phyloP scores from a whole-genome alignment of 1,140 invertebrate species.

The Triops cancriformis region DNA sequence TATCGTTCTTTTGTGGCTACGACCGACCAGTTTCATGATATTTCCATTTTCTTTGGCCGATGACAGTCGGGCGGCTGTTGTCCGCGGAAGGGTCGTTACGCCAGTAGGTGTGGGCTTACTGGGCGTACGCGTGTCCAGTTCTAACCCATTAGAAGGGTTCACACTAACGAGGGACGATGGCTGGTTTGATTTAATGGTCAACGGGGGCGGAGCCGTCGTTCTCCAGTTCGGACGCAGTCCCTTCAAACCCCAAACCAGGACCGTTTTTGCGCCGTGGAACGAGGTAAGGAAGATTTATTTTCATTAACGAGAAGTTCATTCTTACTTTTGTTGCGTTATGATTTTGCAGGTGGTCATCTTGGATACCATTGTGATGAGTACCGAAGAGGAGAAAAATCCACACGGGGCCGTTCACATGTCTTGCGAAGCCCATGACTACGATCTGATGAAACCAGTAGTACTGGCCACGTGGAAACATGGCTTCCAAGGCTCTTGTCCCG shows the following conservation, averaged over 20 bases:
- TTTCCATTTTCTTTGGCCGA: conserved; percentile 12
- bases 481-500: conserved; percentile 88
- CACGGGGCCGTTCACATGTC: conserved; percentile 49
- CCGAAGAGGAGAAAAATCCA: conserved; percentile 61
- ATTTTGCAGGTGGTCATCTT: conserved; percentile 69
- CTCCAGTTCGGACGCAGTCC: conserved; percentile 88
- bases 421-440: conserved; percentile 84
- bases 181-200: conserved; percentile 97
- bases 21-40: background rate
- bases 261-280: conserved; percentile 91
- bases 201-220: conserved; percentile 95
- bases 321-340: conserved; percentile 37
- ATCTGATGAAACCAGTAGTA: conserved; percentile 86
- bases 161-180: conserved; percentile 86
- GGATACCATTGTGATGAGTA: conserved; percentile 75
- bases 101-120: conserved; percentile 87
- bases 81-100: conserved; percentile 90
- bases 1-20: background rate
- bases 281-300: conserved; percentile 71
- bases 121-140: conserved; percentile 89
- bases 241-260: conserved; percentile 74
- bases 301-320: background rate
- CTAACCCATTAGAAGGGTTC: conserved; percentile 83
- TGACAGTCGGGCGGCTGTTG: conserved; percentile 89
- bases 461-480: conserved; percentile 93